These are phyloP conservation scores for Oryzias javanicus DNA, from an alignment of 2,113 vertebrate genomes.

Conservation along the genomic window DNA sequence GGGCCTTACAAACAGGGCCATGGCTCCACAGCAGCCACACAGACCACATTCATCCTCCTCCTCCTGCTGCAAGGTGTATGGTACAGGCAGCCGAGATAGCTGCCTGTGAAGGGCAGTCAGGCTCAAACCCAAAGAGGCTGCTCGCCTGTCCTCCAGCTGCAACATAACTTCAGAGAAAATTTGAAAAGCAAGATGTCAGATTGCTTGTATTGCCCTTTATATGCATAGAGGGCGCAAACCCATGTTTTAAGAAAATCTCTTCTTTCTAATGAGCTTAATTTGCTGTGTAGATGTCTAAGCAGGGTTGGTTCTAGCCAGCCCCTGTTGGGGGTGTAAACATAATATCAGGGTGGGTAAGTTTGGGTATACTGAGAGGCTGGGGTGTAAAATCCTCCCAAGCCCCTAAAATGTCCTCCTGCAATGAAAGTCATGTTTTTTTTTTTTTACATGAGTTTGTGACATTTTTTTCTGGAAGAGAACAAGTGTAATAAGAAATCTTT, in stretches of 20 bases:
- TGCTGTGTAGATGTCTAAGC: no score
- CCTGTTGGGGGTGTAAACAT: no score
- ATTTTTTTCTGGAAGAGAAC: no score
- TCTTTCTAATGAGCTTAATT: no score
- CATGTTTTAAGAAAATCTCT: not conserved
- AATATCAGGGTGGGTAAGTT: no score
- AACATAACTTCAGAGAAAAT: constrained; percentile 76
- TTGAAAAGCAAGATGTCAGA: not conserved
- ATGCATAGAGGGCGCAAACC: constrained; percentile 55
- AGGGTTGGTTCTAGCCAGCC: no score
- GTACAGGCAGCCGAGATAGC: constrained; percentile 86
- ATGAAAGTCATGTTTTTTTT: no score
- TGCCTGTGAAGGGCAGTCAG: constrained; percentile 85
- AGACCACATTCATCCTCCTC: constrained; percentile 81
- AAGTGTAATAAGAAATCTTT: no score
- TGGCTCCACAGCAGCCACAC: constrained; percentile 81
- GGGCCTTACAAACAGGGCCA: constrained; percentile 80
- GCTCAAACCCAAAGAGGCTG: constrained; percentile 79
- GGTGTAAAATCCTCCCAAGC: no score
- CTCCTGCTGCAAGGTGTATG: constrained; percentile 85
- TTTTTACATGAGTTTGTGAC: no score
- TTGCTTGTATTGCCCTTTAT: not conserved
- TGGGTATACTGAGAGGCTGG: no score
- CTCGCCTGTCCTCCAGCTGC: constrained; percentile 80
- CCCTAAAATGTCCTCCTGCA: no score